These are phyloP conservation scores for Tridacna crocea DNA, from an alignment of 2,888 invertebrate species.

Conservation along the genomic window DNA sequence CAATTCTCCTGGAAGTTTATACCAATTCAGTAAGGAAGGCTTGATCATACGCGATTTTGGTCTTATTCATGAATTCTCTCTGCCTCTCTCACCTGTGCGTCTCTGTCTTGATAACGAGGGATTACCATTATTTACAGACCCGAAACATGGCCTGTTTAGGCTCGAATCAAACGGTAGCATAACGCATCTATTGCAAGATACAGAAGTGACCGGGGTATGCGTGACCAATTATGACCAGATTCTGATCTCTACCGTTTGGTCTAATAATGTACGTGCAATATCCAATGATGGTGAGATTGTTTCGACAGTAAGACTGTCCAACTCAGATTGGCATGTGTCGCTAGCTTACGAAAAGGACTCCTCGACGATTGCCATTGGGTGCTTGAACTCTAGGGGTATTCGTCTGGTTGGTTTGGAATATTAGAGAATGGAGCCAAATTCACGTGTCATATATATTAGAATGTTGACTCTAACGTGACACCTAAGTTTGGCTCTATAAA, in stretches of 20 bases:
- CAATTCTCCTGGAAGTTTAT: neutral
- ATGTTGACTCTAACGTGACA: too few species aligned
- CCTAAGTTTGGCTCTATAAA: too few species aligned
- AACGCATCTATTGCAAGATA: neutral
- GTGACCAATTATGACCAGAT: neutral
- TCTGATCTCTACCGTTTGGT: neutral
- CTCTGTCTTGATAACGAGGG: neutral
- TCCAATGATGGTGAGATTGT: neutral
- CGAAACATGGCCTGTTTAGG: slow-evolving; percentile 1
- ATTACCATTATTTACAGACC: slow-evolving; percentile 4
- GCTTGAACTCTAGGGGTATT: slow-evolving; percentile 1
- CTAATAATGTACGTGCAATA: slow-evolving; percentile 1
- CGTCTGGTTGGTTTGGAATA: neutral
- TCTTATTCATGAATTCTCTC: neutral
- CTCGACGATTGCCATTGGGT: neutral
- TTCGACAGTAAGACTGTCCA: neutral
- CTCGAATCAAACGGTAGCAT: neutral
- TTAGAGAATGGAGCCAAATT: too few species aligned
- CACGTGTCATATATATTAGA: too few species aligned
- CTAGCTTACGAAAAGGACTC: slow-evolving; percentile 1
- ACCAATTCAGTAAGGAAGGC: neutral
- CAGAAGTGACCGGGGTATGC: neutral
- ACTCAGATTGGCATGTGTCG: slow-evolving; percentile 7
- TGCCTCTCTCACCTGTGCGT: neutral
- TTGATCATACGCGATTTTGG: neutral